phyloP scores from a whole-genome alignment of 2,797 vertebrate genomes.

The Eurystomus glaucurus region DNA sequence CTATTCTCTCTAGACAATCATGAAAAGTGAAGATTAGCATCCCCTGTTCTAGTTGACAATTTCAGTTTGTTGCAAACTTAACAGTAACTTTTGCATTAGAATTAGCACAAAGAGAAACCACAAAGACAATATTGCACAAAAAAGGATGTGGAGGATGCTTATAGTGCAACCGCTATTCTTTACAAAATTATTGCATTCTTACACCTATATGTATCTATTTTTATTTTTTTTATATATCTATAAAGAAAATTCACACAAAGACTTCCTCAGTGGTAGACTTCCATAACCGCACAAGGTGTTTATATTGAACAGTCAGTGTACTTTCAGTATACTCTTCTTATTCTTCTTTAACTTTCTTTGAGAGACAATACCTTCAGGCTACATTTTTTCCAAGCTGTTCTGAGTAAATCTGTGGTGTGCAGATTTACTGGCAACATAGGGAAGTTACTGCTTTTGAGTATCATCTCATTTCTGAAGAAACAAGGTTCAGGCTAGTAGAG shows the following conservation, averaged over 20 bases:
- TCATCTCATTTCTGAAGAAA: not conserved
- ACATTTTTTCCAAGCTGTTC: not conserved
- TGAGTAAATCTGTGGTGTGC: not conserved
- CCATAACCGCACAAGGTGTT: not conserved
- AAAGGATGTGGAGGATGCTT: accelerated
- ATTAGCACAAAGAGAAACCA: not conserved
- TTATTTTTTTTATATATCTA: not conserved
- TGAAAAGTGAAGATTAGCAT: not conserved
- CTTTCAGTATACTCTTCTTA: not conserved
- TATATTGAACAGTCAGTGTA: not conserved
- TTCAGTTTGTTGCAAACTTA: not conserved
- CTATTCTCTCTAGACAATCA: not conserved
- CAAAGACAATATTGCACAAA: not conserved
- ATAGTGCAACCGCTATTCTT: not conserved
- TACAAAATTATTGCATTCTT: not conserved
- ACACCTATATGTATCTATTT: not conserved
- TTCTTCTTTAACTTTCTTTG: not conserved
- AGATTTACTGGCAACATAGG: not conserved
- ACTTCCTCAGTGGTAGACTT: not conserved
- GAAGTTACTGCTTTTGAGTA: not conserved
- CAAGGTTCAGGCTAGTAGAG: not conserved
- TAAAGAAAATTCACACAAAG: not conserved
- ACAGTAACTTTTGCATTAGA: not conserved
- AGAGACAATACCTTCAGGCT: not conserved
- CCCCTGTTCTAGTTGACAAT: not conserved